phyloP scores from a whole-genome alignment of 1,140 invertebrate species.

The Drosophila guanche region DNA sequence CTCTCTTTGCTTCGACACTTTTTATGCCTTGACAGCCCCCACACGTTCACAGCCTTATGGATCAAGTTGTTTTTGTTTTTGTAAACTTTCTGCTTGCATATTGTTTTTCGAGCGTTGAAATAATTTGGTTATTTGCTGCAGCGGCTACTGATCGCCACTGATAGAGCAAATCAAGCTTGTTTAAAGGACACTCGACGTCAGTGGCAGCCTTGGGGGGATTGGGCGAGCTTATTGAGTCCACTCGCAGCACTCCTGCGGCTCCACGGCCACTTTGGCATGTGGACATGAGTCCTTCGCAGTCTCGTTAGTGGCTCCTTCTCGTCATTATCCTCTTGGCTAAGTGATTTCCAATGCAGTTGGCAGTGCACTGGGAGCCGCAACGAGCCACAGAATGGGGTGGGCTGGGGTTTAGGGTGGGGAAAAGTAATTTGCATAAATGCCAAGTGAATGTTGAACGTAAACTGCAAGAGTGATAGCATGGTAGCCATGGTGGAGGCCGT shows the following conservation, averaged over 20 bases:
- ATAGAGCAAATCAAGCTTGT: constrained; percentile 39
- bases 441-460: constrained; percentile 28
- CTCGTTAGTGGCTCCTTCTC: neutral
- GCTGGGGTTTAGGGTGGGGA: neutral
- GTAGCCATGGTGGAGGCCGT: constrained; percentile 24
- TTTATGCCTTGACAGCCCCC: constrained; percentile 42
- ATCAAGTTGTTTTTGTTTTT: constrained; percentile 43
- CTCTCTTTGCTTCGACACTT: constrained; percentile 3
- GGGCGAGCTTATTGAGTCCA: constrained; percentile 36
- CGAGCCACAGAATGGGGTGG: neutral
- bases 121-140: constrained; percentile 1
- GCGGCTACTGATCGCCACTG: neutral
- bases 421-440: constrained; percentile 70
- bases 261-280: constrained; percentile 22
- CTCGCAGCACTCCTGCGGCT: constrained; percentile 20
- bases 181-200: constrained; percentile 59
- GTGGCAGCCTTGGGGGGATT: constrained; percentile 36
- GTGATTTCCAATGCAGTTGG: constrained; percentile 79
- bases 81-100: neutral
- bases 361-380: constrained; percentile 20
- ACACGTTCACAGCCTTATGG: constrained; percentile 53
- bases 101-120: constrained; percentile 8
- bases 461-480: constrained; percentile 29
- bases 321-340: constrained; percentile 48
- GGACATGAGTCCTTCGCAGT: constrained; percentile 19